Percentiles rank a stretch among this genome's conserved stretches.
Conservation (phyloP, 2,888 invertebrate species). For the Nephrotoma appendiculata region DNA sequence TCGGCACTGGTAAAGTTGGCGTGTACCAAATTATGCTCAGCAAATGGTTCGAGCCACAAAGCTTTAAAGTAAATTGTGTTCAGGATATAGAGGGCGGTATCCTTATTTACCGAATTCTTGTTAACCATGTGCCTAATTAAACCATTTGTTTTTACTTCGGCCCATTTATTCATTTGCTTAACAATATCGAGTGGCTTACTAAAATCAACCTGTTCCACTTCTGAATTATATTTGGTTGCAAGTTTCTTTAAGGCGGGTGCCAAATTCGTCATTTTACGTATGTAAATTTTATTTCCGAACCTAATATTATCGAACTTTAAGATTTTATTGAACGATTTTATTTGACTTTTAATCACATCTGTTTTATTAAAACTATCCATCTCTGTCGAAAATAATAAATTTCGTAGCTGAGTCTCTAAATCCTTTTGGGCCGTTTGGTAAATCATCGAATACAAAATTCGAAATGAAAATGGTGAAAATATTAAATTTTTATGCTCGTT, state of each 20-base stretch:
- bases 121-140: background rate
- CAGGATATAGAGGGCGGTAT: background rate
- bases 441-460: background rate
- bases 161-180: slow-evolving; percentile 1
- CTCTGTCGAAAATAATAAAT: background rate
- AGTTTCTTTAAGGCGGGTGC: background rate
- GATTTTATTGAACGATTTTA: background rate
- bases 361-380: background rate
- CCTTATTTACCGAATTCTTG: background rate
- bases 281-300: background rate
- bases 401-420: background rate
- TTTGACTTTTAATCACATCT: background rate
- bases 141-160: background rate
- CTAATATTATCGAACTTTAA: background rate
- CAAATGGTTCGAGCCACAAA: background rate
- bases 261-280: background rate
- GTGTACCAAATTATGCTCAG: background rate
- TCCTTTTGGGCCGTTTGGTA: background rate
- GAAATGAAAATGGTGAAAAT: background rate
- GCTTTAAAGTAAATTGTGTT: slow-evolving; percentile 1
- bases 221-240: background rate
- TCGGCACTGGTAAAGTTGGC: background rate
- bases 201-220: slow-evolving; percentile 2
- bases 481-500: background rate
- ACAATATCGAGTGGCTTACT: background rate